Base-by-base conservation (phyloP, 2,797 vertebrate species). In the Ibycter americanus region DNA sequence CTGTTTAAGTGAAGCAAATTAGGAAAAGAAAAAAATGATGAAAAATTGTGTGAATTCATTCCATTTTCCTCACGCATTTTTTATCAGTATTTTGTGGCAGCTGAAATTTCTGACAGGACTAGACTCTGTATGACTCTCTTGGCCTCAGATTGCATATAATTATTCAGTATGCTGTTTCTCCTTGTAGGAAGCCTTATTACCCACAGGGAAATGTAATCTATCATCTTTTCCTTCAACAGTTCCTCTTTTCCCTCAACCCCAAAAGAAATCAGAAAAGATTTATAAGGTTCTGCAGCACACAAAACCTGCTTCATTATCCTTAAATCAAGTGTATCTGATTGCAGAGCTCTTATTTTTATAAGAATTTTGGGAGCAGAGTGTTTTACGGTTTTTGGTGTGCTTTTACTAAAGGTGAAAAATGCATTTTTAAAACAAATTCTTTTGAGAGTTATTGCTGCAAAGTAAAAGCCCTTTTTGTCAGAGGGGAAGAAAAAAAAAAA, bases 181-280 rank as follows among this genome's bases (percentile, higher is more conserved):
- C n/a, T 84, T 73, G 27, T 66, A 84, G 80, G 83, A 90, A 95
- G 59, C 62, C 62, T 87, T 96, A 84, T 76, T 94, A 90, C 83
- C 77, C 38, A 52, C n/a, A 92, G 86, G 88, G 47, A 92, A 84
- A 90, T 79, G 31, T 84, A 71, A 95, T 95, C 66, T 83, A 31
- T 96, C 83, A 51, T 92, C 8, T 94, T 90, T 88, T 83, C 25
- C 31, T 81, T 93, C 73, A 90, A 67, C 55, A 91, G 7, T 73
- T 94, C 34, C 27, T 47, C 16, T 47, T 94, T 82, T 82, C 42
- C 65, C 11, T 86, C 46, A 65, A 73, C 47, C n/a, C n/a, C 32
- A 34, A 55, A 94, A 86, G 51, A 94, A 95, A 91, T 46, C 34
- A 42, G 58, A 31, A 52, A 90, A 94, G 38, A 87, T 96, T 89